Base-by-base conservation (phyloP, 2,888 invertebrate species). In the Melangyna quadrimaculata region DNA sequence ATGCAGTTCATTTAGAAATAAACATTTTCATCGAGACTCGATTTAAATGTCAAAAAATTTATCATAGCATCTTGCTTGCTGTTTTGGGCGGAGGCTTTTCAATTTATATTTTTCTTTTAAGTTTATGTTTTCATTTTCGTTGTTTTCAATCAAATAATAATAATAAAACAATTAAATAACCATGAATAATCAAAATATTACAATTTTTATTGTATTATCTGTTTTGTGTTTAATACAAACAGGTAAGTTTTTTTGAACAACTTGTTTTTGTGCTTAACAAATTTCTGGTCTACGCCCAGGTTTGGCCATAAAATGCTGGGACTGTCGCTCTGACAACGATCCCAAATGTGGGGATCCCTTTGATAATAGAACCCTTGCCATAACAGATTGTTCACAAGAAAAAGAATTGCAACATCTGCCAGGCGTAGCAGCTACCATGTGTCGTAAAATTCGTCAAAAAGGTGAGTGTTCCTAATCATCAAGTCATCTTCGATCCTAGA, bases 341-440 rank as follows among this genome's bases (percentile, higher is more conserved):
- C 96, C 97, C 1, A 96, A 97, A 93, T 98, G 98, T 90, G 95
- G 96, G 0, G 98, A 98, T 93, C 98, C 98, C 0, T 98, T 98
- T 89, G 98, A 98, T 91, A 98, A 98, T 90, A 94, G 94, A 35
- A 96, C 97, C 0, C 95, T 97, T 78, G 96, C 97, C 0, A 97
- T 97, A 65, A 95, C 95, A 0, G 97, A 98, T 90, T 97, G 97
- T 88, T 93, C 93, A 67, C 94, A 95, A 89, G 94, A 93, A 78
- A 92, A 91, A 14, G 94, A 94, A 8, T 91, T 96, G 37, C 90
- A 93, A 0, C 96, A 96, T 91, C 93, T 96, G 75, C 95, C 94
- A 1, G 95, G 95, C 22, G 93, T 95, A 0, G 93, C 93, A 53
- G 94, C 98, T 0, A 96, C 95, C 12, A 97, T 98, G 97, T 98